Percentiles rank a stretch among this genome's conserved stretches.
Evolutionary conservation across 2,113 vertebrate species (phyloP).

Genomic region (Hemibagrus wyckioides): DNA sequence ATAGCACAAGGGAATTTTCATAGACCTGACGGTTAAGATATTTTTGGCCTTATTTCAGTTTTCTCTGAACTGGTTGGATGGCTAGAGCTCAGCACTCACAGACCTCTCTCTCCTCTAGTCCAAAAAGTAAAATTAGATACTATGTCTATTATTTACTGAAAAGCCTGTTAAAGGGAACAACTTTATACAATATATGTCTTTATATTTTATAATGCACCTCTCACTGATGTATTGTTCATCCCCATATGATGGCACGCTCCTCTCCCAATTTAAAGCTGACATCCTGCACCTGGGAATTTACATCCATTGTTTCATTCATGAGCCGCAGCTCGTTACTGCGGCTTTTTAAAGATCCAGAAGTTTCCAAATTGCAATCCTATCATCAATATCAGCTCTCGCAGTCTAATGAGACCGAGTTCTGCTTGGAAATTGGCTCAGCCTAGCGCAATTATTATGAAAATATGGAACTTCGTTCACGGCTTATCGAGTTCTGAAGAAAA

Average conservation of each 20-base stretch:
- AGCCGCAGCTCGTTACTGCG: background rate
- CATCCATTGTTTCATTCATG: background rate
- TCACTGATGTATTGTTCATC: background rate
- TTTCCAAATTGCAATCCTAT: slow-evolving; percentile 26
- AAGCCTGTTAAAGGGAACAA: background rate
- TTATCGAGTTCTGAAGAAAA: background rate
- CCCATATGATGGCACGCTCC: background rate
- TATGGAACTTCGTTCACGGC: background rate
- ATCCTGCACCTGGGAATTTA: background rate
- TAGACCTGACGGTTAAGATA: background rate
- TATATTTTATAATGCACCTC: no score
- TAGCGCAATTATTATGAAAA: background rate
- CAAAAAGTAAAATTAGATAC: background rate
- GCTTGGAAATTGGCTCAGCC: background rate
- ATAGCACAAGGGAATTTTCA: background rate
- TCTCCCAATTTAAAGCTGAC: background rate
- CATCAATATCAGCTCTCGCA: slow-evolving; percentile 3
- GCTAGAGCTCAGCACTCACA: background rate
- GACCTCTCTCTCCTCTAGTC: no score
- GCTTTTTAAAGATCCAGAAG: background rate
- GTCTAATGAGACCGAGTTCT: background rate
- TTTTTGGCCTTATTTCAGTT: background rate
- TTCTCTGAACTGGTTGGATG: background rate
- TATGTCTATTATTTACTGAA: background rate
- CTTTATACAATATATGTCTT: no score